Percentiles rank a stretch among this genome's conserved stretches.
These are phyloP conservation scores for Thomomys bottae DNA, from an alignment of 2,113 vertebrate genomes.

Conservation along the genomic window DNA sequence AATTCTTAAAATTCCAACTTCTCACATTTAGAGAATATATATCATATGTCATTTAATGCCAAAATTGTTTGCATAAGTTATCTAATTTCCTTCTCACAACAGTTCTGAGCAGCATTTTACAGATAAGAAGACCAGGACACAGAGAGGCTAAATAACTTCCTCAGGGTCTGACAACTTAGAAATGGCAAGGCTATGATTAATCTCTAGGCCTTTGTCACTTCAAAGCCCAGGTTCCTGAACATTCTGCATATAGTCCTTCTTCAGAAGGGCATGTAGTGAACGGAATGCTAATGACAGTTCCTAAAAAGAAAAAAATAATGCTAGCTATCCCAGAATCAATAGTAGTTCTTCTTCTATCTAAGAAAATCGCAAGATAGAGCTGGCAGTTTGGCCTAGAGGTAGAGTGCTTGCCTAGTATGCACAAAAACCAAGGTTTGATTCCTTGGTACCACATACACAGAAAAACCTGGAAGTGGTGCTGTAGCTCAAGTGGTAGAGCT, in stretches of 20 bases:
- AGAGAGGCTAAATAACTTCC: conserved; percentile 38
- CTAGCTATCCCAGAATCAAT: conserved; percentile 37
- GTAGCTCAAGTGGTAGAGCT: too few relatives aligned
- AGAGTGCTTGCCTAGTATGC: too few relatives aligned
- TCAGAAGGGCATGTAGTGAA: not conserved
- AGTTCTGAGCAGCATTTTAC: not conserved
- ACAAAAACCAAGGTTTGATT: too few relatives aligned
- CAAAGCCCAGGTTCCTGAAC: not conserved
- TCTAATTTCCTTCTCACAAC: conserved; percentile 9
- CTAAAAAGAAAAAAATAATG: not conserved
- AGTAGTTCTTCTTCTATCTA: conserved; percentile 28
- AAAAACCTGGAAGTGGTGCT: too few relatives aligned
- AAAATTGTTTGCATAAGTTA: not conserved
- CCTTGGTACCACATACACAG: too few relatives aligned
- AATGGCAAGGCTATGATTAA: conserved; percentile 4
- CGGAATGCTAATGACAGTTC: not conserved
- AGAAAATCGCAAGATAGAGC: not conserved
- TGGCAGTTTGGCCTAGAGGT: too few relatives aligned
- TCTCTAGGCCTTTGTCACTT: not conserved
- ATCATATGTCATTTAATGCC: not conserved
- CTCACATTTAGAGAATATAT: not conserved
- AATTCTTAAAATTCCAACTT: not conserved
- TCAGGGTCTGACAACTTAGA: conserved; percentile 38
- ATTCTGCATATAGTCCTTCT: not conserved
- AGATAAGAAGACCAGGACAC: conserved; percentile 38